Conservation (phyloP, 2,888 invertebrate genomes). For the Anagyrus pseudococci region DNA sequence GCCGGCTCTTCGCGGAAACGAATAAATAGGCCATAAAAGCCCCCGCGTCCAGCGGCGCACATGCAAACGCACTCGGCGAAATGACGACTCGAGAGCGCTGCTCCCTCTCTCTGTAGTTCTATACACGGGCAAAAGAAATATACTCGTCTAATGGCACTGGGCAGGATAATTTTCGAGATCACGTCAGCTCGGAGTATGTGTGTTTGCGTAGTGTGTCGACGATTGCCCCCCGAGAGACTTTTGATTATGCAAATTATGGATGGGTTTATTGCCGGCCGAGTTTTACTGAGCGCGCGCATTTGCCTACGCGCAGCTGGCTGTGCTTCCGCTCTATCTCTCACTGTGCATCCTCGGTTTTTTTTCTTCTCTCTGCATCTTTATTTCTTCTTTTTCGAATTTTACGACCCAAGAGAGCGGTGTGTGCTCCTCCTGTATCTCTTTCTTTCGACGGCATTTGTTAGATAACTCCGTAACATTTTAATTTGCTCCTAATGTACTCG, state of each 20-base stretch:
- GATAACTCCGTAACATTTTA: no score
- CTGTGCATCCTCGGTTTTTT: no score
- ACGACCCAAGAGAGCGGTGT: not conserved
- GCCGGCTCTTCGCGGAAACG: slow-evolving; percentile 40
- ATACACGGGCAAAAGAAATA: not conserved
- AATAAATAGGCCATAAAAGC: slow-evolving; percentile 40
- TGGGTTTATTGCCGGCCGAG: slow-evolving; percentile 19
- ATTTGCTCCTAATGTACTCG: no score
- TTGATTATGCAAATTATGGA: slow-evolving; percentile 31
- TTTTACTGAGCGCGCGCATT: slow-evolving; percentile 2
- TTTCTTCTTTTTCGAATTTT: no score
- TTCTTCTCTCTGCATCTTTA: no score
- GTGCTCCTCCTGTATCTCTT: no score
- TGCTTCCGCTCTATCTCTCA: not conserved
- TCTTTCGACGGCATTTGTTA: no score
- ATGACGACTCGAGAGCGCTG: no score
- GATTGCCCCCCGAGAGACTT: slow-evolving; percentile 8
- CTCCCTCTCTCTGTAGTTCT: no score
- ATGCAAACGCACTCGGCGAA: slow-evolving; percentile 17
- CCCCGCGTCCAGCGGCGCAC: not conserved
- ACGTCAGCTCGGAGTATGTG: slow-evolving; percentile 40
- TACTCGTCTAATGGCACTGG: slow-evolving; percentile 20
- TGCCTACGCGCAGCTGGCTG: slow-evolving; percentile 7
- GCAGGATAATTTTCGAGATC: slow-evolving; percentile 47
- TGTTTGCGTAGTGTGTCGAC: slow-evolving; percentile 1